phyloP scores from a whole-genome alignment of 2,797 vertebrate species.

The Ctenosaura bakeri region DNA sequence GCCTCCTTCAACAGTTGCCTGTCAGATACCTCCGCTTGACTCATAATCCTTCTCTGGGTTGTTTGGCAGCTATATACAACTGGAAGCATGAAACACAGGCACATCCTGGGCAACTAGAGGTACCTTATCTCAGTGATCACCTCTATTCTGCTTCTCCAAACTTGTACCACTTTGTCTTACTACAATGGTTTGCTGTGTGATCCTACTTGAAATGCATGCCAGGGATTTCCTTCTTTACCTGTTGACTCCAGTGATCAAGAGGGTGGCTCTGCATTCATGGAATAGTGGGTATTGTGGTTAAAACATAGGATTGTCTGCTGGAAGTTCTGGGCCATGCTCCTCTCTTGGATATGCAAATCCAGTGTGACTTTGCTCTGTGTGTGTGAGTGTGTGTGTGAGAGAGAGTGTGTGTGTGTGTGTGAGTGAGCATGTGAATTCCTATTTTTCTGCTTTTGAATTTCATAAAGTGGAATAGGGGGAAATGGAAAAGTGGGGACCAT shows the following conservation, averaged over 20 bases:
- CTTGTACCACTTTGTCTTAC: not conserved
- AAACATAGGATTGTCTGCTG: not conserved
- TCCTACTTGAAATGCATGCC: not conserved
- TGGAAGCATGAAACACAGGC: not conserved
- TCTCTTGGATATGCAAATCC: not conserved
- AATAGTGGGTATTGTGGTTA: not conserved
- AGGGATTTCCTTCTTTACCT: not conserved
- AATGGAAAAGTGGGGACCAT: not conserved
- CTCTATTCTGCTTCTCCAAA: not conserved
- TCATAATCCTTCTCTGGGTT: not conserved
- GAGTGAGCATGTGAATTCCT: not conserved
- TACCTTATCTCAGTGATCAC: not conserved
- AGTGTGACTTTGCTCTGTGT: not conserved
- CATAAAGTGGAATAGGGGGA: not conserved
- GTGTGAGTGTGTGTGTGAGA: not conserved
- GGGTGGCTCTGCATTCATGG: not conserved
- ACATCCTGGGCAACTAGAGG: not conserved
- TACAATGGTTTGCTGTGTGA: not conserved
- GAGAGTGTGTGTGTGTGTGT: not conserved
- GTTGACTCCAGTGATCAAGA: not conserved
- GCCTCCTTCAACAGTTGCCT: not conserved
- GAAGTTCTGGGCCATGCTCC: not conserved
- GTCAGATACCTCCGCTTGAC: not conserved
- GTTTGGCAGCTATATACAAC: not conserved
- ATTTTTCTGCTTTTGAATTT: slow-evolving; percentile 10